Percentiles rank a stretch among this genome's conserved stretches.
These are phyloP conservation scores for Tigriopus californicus DNA, from an alignment of 2,888 invertebrate species.

Conservation along the genomic window DNA sequence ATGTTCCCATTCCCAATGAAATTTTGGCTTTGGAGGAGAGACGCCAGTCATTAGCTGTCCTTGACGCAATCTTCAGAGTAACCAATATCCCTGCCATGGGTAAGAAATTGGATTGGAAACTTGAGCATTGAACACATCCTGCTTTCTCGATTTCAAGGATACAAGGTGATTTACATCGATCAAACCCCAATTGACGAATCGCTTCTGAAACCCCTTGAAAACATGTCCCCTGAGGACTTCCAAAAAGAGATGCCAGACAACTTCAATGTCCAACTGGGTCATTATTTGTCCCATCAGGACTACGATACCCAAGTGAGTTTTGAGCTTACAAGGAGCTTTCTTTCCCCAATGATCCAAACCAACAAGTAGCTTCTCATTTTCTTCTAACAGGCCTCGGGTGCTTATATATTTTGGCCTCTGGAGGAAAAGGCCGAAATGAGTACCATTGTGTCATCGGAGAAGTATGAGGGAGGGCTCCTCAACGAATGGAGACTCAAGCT, in stretches of 20 bases:
- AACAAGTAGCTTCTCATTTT: slow-evolving; percentile 32
- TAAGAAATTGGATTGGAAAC: too few relatives aligned
- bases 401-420: slow-evolving; percentile 65
- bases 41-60: slow-evolving; percentile 43
- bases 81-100: slow-evolving; percentile 37
- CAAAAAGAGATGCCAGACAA: background rate
- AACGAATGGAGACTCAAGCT: slow-evolving; percentile 47
- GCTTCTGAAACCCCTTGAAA: background rate
- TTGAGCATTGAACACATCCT: background rate
- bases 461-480: slow-evolving; percentile 26
- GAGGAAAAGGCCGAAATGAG: slow-evolving; percentile 29
- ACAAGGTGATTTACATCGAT: background rate
- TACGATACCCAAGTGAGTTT: slow-evolving; percentile 29
- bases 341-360: slow-evolving; percentile 47
- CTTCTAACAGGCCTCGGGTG: slow-evolving; percentile 60
- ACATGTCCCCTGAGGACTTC: background rate
- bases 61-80: slow-evolving; percentile 44
- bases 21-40: slow-evolving; percentile 43
- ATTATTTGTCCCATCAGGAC: background rate
- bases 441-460: background rate
- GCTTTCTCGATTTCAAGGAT: background rate
- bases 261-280: background rate
- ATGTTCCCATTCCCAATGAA: slow-evolving; percentile 40
- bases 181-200: background rate
- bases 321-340: slow-evolving; percentile 57